A percentile compares a stretch with the other conserved stretches of the same genome.
These are phyloP conservation scores for Tiliqua scincoides DNA, from an alignment of 2,113 vertebrate species.

Conservation along the genomic window DNA sequence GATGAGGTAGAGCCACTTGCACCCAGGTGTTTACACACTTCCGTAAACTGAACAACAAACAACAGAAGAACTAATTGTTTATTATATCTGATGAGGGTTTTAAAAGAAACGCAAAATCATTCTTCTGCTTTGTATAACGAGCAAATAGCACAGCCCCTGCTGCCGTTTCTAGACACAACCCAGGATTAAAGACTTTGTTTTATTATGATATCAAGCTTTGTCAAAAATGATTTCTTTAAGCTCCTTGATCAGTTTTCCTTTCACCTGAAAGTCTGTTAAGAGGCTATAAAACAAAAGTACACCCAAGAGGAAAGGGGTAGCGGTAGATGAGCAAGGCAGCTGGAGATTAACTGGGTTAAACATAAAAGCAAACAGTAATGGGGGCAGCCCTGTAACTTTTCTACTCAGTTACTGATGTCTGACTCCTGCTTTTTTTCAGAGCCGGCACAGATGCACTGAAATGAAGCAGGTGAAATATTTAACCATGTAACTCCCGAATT, in stretches of 20 bases:
- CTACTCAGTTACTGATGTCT: not conserved
- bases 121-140: slow-evolving; percentile 64
- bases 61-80: not conserved
- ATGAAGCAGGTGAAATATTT: too few relatives aligned
- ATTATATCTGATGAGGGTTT: slow-evolving; percentile 35
- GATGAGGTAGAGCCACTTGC: slow-evolving; percentile 2
- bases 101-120: slow-evolving; percentile 70
- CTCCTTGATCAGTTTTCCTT: slow-evolving; percentile 21
- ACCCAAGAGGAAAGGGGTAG: not conserved
- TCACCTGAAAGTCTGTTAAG: slow-evolving; percentile 40
- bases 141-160: slow-evolving; percentile 63
- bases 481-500: too few relatives aligned
- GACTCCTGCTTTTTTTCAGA: not conserved
- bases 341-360: not conserved
- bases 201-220: slow-evolving; percentile 60
- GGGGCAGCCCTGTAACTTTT: not conserved
- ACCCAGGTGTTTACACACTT: slow-evolving; percentile 1
- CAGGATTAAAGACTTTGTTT: slow-evolving; percentile 68
- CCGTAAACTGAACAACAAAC: not conserved
- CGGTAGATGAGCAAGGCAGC: not conserved
- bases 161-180: slow-evolving; percentile 73
- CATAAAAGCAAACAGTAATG: not conserved
- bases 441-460: not conserved
- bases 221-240: slow-evolving; percentile 46
- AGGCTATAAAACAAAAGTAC: not conserved